A percentile compares a stretch with the other conserved stretches of the same genome.
These are phyloP conservation scores for Diabrotica balteata DNA, from an alignment of 2,888 invertebrate genomes.

Conservation along the genomic window DNA sequence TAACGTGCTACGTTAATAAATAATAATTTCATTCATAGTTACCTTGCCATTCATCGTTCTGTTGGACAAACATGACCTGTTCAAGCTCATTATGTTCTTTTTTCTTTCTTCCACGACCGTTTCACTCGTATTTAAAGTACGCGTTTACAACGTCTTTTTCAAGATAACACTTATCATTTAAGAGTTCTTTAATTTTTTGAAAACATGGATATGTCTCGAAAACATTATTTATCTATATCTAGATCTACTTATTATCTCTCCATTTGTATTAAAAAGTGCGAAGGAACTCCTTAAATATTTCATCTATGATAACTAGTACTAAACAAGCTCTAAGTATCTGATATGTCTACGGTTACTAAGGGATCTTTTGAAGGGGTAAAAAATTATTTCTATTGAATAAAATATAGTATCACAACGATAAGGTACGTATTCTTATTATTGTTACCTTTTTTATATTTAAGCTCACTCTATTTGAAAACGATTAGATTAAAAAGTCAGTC, in stretches of 20 bases:
- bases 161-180: constrained; percentile 36
- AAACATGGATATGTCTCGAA: constrained; percentile 30
- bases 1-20: neutral
- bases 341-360: constrained; percentile 44
- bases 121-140: constrained; percentile 10
- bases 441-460: constrained; percentile 29
- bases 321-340: constrained; percentile 40
- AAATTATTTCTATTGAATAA: constrained; percentile 36
- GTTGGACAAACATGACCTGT: constrained; percentile 52
- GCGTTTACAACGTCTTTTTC: constrained; percentile 18
- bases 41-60: constrained; percentile 54
- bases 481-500: constrained; percentile 15
- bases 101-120: constrained; percentile 2
- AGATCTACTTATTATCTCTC: constrained; percentile 45
- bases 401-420: constrained; percentile 48
- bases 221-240: constrained; percentile 36
- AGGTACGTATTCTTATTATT: constrained; percentile 45
- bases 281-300: constrained; percentile 22
- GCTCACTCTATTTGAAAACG: constrained; percentile 34
- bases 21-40: constrained; percentile 38
- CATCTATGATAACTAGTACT: constrained; percentile 34
- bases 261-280: constrained; percentile 35
- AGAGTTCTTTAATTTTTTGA: constrained; percentile 24
- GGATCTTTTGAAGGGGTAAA: constrained; percentile 24
- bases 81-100: constrained; percentile 47